Evolutionary conservation across 2,888 invertebrate species (phyloP).

Genomic region (Hyposoter dolosus): DNA sequence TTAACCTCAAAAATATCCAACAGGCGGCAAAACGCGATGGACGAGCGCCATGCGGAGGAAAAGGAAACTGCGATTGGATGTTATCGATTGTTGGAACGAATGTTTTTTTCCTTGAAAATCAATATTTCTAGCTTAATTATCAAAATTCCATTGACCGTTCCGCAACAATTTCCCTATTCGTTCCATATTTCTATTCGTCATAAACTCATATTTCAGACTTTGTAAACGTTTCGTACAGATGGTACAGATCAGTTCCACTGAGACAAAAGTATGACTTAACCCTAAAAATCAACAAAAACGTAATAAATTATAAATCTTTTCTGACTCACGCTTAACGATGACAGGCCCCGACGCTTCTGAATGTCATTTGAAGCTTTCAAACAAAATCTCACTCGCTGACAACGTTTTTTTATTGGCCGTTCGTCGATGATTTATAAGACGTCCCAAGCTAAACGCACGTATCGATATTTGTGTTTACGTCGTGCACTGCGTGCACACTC

Average conservation of each 20-base stretch:
- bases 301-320: not conserved
- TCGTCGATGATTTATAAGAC: not conserved
- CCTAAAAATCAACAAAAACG: slow-evolving; percentile 5
- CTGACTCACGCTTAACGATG: slow-evolving; percentile 49
- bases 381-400: not conserved
- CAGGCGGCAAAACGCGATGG: not conserved
- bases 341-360: not conserved
- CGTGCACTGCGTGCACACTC: not conserved
- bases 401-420: not conserved
- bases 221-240: not conserved
- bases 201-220: not conserved
- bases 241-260: not conserved
- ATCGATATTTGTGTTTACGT: slow-evolving; percentile 31
- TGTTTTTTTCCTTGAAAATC: not conserved
- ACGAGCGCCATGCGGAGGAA: slow-evolving; percentile 15
- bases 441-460: slow-evolving; percentile 21
- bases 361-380: not conserved
- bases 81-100: slow-evolving; percentile 24
- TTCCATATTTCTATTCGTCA: not conserved
- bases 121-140: not conserved
- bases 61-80: not conserved
- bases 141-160: not conserved
- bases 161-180: not conserved
- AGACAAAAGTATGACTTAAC: slow-evolving; percentile 19
- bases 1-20: slow-evolving; percentile 33